Conservation (phyloP, 1,140 invertebrate genomes). For the Heliothis subflexa region DNA sequence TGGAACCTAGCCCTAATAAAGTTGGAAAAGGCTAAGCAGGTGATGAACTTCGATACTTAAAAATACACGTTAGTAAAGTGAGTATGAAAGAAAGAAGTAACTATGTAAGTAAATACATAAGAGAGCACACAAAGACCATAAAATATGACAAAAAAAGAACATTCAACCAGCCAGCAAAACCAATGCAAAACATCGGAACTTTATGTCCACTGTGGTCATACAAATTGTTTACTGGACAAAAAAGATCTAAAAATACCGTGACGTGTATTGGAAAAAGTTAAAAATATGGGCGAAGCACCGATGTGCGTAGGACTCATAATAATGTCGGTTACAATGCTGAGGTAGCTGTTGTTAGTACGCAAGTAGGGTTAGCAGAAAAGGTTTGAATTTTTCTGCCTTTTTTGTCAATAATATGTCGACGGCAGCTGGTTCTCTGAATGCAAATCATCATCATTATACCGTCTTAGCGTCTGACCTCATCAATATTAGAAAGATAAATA, state of each 20-base stretch:
- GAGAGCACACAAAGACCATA: too few relatives aligned
- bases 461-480: too few relatives aligned
- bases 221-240: neutral
- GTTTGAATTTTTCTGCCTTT: neutral
- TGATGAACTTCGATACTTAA: too few relatives aligned
- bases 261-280: conserved; percentile 37
- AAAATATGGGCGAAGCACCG: conserved; percentile 9
- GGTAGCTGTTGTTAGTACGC: neutral
- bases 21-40: too few relatives aligned
- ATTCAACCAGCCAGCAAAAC: too few relatives aligned
- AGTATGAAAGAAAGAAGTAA: too few relatives aligned
- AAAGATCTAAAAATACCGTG: neutral
- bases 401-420: neutral
- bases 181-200: neutral
- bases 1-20: too few relatives aligned
- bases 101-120: too few relatives aligned
- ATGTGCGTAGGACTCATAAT: conserved; percentile 34
- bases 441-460: neutral
- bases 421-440: too few relatives aligned
- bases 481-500: too few relatives aligned
- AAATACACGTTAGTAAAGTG: too few relatives aligned
- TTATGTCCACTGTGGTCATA: neutral
- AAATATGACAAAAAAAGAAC: too few relatives aligned
- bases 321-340: conserved; percentile 15
- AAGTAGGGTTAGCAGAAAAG: neutral